These are phyloP conservation scores for Eupithecia subfuscata DNA, from an alignment of 2,888 invertebrate genomes.

Conservation along the genomic window DNA sequence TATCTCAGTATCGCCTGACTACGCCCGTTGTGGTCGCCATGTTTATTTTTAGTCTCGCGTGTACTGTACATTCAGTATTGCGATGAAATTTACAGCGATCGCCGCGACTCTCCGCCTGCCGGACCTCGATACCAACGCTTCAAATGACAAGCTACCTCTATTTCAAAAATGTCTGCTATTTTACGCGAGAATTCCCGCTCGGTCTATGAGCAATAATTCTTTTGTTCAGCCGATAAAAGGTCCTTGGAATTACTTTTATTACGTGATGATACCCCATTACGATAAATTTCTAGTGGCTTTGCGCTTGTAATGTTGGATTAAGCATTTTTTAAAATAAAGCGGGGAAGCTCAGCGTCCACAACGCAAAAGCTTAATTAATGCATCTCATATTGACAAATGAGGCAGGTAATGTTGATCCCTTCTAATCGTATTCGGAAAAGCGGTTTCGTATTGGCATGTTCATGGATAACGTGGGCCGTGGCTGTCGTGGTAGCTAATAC, in stretches of 20 bases:
- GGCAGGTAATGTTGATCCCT: background rate
- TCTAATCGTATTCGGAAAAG: constrained; percentile 6
- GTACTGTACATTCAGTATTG: constrained; percentile 76
- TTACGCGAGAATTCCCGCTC: constrained; percentile 70
- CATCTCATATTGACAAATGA: constrained; percentile 1
- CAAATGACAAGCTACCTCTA: constrained; percentile 76
- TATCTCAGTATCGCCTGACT: constrained; percentile 77
- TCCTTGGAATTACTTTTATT: constrained; percentile 68
- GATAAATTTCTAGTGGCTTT: constrained; percentile 32
- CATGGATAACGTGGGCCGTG: constrained; percentile 52
- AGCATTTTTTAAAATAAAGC: background rate
- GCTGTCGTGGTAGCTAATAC: constrained; percentile 61
- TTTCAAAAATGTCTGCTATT: constrained; percentile 79
- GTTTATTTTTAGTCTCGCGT: constrained; percentile 80
- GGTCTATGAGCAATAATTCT: constrained; percentile 72
- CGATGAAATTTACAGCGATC: constrained; percentile 78
- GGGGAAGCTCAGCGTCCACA: background rate
- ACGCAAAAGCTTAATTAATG: background rate
- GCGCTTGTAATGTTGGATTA: constrained; percentile 23
- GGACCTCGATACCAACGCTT: constrained; percentile 69
- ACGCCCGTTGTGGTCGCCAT: constrained; percentile 72
- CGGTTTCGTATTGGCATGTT: constrained; percentile 45
- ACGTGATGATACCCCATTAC: constrained; percentile 42
- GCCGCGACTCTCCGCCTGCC: constrained; percentile 62
- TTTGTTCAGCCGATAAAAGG: constrained; percentile 64